Base-by-base conservation (phyloP, 2,113 vertebrate genomes). In the Erpornis zantholeuca region DNA sequence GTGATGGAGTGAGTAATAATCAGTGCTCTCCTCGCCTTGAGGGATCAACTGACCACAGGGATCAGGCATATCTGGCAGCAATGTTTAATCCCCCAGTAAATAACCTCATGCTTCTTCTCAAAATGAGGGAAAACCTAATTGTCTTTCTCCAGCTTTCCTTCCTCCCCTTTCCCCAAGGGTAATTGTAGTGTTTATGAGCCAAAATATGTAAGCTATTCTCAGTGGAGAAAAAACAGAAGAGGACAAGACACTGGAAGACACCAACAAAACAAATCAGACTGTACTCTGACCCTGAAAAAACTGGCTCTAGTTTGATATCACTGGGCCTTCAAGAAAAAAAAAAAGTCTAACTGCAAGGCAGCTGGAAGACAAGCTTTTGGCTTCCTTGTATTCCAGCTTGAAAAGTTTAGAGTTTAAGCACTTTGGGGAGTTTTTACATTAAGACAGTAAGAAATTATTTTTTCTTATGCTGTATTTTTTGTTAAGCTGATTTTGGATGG, bases 401-500 rank as follows among this genome's bases (percentile, higher is more conserved):
- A 59, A 81, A 82, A 93, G 79, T 28, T 44, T 79, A 85, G 6
- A 72, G 50, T 50, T 90, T 61, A 65, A 79, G n/a, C 44, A 76
- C 82, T 78, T 64, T 4, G 9, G 78, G 66, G 85, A 84, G 49
- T 11, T 91, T 59, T 87, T 75, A 86, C 65, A 63, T 63, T 59
- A 68, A 83, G 64, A 92, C 36, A 42, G 52, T 31, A 90, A 82
- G 64, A 82, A 71, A 22, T 66, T 19, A 36, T 36, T 93, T 92
- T 85, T 70, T 66, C 82, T 80, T 80, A 69, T 3, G 5, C 18
- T 54, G 28, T 66, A 54, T 42, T 63, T 94, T 93, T 56, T 87
- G n/a, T 84, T 88, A 52, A 66, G 82, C 45, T 92, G 66, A 92
- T 83, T 95, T 92, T 95, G 90, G 88, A 96, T 73, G 23, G 45